Evolutionary conservation across 2,888 invertebrate genomes (phyloP).

Genomic region (Dasypogon diadema): DNA sequence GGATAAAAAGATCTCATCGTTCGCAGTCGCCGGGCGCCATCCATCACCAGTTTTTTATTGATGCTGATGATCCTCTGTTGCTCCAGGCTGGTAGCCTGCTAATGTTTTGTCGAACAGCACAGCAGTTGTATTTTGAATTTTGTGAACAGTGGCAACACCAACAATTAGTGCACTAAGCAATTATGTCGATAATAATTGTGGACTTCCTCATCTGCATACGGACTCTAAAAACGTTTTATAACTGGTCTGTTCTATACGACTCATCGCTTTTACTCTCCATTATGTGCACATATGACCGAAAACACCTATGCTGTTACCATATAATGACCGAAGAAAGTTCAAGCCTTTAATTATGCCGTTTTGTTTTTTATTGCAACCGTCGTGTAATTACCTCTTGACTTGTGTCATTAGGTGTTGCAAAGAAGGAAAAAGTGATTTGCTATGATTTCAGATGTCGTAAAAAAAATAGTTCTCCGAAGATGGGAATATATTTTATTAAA

Average conservation of each 20-base stretch:
- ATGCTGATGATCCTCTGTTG: too few species aligned
- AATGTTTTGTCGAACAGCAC: too few species aligned
- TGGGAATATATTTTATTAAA: too few species aligned
- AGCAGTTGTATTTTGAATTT: constrained; percentile 1
- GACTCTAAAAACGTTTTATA: too few species aligned
- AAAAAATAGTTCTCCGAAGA: too few species aligned
- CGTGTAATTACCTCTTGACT: background rate
- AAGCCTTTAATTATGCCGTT: background rate
- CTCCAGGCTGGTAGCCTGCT: too few species aligned
- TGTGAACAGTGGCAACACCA: background rate
- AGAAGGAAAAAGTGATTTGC: background rate
- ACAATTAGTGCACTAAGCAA: constrained; percentile 6
- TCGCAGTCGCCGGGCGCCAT: too few species aligned
- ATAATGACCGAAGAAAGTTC: constrained; percentile 26
- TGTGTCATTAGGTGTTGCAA: background rate
- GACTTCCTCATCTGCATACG: too few species aligned
- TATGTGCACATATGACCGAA: constrained; percentile 2
- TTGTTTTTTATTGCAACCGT: background rate
- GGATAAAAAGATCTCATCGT: background rate
- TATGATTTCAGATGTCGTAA: too few species aligned
- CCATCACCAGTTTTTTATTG: too few species aligned
- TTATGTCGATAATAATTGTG: too few species aligned
- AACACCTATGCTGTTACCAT: background rate
- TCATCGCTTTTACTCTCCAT: constrained; percentile 19
- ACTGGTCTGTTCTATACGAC: constrained; percentile 2